A percentile compares a stretch with the other conserved stretches of the same genome.
Evolutionary conservation across 2,797 vertebrate genomes (phyloP).

Genomic region (Sebastes trivittatus): DNA sequence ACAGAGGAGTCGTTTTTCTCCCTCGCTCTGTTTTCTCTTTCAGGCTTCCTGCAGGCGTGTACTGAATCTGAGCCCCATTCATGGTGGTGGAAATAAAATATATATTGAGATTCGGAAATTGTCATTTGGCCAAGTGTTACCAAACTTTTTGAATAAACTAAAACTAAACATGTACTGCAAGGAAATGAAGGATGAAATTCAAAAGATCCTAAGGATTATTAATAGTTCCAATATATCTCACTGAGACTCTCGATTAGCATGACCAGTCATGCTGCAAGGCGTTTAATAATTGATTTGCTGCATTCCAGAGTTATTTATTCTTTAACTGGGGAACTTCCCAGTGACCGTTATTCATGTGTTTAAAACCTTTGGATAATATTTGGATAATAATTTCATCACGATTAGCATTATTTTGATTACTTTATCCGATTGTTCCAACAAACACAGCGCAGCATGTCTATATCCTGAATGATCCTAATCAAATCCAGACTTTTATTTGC

Average conservation of each 20-base stretch:
- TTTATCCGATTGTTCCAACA: neutral
- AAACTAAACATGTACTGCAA: neutral
- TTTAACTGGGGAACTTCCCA: neutral
- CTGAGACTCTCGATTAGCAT: neutral
- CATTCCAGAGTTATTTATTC: slow-evolving; percentile 30
- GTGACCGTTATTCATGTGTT: neutral
- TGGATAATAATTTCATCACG: neutral
- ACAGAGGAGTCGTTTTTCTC: slow-evolving; percentile 44
- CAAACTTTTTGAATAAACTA: neutral
- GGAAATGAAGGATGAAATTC: neutral
- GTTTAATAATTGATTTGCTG: slow-evolving; percentile 40
- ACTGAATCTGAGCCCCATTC: slow-evolving; percentile 16
- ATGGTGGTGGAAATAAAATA: neutral
- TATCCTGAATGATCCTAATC: neutral
- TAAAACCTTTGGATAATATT: neutral
- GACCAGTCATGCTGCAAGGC: slow-evolving; percentile 15
- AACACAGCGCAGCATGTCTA: neutral
- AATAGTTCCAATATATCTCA: neutral
- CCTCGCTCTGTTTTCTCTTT: slow-evolving; percentile 25
- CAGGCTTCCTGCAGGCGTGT: slow-evolving; percentile 8
- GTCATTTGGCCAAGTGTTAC: neutral
- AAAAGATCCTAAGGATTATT: neutral
- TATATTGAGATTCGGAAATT: neutral
- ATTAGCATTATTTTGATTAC: neutral
- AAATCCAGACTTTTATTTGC: neutral